Evolutionary conservation across 2,797 vertebrate species (phyloP), one percentile per base, ranked within the genome.

Genomic region (Microcaecilia unicolor): DNA sequence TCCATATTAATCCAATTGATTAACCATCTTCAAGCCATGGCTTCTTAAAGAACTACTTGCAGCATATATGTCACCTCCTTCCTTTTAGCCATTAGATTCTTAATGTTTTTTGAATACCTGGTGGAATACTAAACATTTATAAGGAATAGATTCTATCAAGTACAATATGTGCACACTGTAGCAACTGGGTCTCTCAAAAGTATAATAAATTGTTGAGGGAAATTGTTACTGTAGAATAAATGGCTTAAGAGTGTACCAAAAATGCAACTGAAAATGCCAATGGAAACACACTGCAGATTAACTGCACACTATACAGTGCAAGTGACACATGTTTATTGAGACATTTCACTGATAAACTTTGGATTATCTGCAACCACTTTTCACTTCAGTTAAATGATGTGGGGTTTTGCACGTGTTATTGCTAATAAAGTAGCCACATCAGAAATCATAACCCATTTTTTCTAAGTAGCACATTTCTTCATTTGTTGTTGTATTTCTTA

Each of bases 81-180:
- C 48, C 49, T 52, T 64, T 65, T 57, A 64, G 56, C 59, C 48
- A 68, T 46, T 41, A 43, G 6, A 30, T 51, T 64, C 72, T 70
- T 78, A 73, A 57, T 64, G 51, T 62, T 67, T 65, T n/a, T 65
- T 52, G 57, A 61, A 50, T 67, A 46, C 39, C 47, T 55, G 52
- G 44, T 21, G 34, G 65, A 67, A 64, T 62, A 58, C 48, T 40
- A 59, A 67, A 50, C 46, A 51, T 55, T 71, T 67, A 49, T 16
- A 51, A 58, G 41, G 50, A 42, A 53, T 24, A 13, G 41, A 59
- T 56, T 62, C 37, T 38, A 44, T 44, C 25, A 25, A 34, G 34
- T 33, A 20, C 16, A 37, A 49, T 42, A 8, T 53, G 22, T 29
- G 8, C 31, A 34, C n/a, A 35, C 5, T 32, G 44, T 45, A 27